Evolutionary conservation across 2,888 invertebrate genomes (phyloP).

Genomic region (Pyrgus malvae): DNA sequence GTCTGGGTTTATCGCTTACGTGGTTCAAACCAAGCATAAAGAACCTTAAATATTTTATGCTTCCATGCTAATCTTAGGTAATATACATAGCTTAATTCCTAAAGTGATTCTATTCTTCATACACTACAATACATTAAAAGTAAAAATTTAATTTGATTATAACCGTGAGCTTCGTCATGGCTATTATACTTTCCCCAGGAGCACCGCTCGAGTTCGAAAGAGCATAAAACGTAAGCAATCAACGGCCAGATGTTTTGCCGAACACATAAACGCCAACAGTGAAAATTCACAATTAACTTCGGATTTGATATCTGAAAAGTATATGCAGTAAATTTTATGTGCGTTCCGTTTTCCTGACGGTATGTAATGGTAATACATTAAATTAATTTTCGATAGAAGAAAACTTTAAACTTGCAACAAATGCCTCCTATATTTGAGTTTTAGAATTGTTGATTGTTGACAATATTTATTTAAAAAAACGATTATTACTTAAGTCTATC

Average conservation of each 20-base stretch:
- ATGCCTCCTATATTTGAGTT: too few species aligned
- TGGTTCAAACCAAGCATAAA: too few species aligned
- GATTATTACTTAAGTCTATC: too few species aligned
- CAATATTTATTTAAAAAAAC: too few species aligned
- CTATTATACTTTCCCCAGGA: constrained; percentile 37
- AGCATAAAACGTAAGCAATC: constrained; percentile 75
- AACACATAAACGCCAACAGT: constrained; percentile 68
- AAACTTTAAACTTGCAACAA: too few species aligned
- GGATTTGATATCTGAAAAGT: constrained; percentile 72
- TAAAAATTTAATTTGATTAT: neutral
- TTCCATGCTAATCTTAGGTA: too few species aligned
- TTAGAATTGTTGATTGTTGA: too few species aligned
- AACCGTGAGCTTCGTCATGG: constrained; percentile 1
- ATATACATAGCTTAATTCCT: too few species aligned
- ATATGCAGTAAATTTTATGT: constrained; percentile 62
- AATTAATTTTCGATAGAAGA: constrained; percentile 32
- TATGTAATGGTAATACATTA: constrained; percentile 43
- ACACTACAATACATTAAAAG: too few species aligned
- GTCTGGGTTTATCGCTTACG: too few species aligned
- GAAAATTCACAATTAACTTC: constrained; percentile 73
- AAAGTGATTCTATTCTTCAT: too few species aligned
- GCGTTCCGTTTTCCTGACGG: constrained; percentile 45
- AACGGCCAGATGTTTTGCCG: constrained; percentile 72
- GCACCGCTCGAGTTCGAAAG: constrained; percentile 55
- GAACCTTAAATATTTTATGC: too few species aligned